phyloP scores from a whole-genome alignment of 2,888 invertebrate species.

The Trissolcus brochymenae region DNA sequence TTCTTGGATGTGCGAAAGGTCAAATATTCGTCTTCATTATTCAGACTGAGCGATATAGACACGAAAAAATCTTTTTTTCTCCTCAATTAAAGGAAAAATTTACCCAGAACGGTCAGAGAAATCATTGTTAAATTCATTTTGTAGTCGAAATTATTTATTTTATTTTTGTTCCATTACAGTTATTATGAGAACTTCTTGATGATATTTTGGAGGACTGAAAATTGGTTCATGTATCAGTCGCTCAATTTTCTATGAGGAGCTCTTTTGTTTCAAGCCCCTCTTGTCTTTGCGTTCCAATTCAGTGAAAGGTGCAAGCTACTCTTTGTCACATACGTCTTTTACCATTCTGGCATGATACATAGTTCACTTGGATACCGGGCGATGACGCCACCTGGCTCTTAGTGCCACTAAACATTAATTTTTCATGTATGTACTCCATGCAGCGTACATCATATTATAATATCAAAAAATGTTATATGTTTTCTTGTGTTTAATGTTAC shows the following conservation, averaged over 20 bases:
- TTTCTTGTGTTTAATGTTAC: neutral
- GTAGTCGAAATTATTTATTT: no score
- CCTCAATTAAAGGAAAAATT: neutral
- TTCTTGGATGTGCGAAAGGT: conserved; percentile 4
- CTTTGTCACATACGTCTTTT: conserved; percentile 36
- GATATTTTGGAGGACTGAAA: neutral
- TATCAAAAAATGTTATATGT: neutral
- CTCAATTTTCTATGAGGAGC: conserved; percentile 10
- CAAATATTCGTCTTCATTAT: conserved; percentile 3
- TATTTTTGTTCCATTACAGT: no score
- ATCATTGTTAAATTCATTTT: no score
- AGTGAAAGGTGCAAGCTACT: conserved; percentile 47
- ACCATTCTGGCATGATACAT: conserved; percentile 29
- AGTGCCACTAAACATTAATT: conserved; percentile 7
- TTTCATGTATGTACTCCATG: neutral
- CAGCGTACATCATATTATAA: neutral
- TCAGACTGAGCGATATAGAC: neutral
- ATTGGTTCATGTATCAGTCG: conserved; percentile 32
- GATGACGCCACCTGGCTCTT: conserved; percentile 49
- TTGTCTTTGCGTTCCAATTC: conserved; percentile 44
- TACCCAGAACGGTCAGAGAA: neutral
- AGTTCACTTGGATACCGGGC: conserved; percentile 40
- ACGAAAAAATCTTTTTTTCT: neutral
- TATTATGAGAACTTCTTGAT: neutral
- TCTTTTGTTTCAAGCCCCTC: conserved; percentile 39